These are phyloP conservation scores for Tetraodon nigroviridis DNA, from an alignment of 2,113 vertebrate genomes.

Conservation along the genomic window DNA sequence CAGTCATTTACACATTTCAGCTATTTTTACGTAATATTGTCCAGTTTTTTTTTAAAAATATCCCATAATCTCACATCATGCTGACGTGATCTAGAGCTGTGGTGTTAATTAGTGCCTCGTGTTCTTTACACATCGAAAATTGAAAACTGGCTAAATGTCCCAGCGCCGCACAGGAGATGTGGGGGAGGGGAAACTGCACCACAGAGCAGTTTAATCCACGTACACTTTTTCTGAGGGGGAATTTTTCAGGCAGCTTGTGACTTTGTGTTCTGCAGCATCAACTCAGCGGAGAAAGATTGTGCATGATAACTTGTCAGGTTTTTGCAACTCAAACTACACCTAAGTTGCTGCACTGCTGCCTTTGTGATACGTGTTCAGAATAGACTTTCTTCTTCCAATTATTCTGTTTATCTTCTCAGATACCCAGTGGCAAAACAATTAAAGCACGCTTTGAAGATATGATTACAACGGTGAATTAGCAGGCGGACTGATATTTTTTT, in stretches of 20 bases:
- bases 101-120: too few species aligned
- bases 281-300: slow-evolving; percentile 2
- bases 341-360: slow-evolving; percentile 22
- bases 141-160: too few species aligned
- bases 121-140: too few species aligned
- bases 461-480: slow-evolving; percentile 12
- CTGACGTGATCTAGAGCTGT: too few species aligned
- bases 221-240: too few species aligned
- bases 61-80: too few species aligned
- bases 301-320: slow-evolving; percentile 13
- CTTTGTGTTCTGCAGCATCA: not conserved
- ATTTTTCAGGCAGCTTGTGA: not conserved
- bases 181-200: too few species aligned
- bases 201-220: too few species aligned
- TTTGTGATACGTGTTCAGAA: slow-evolving; percentile 20
- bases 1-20: too few species aligned
- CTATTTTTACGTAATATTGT: too few species aligned
- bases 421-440: slow-evolving; percentile 12
- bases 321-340: slow-evolving; percentile 9
- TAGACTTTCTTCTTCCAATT: slow-evolving; percentile 5
- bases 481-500: slow-evolving; percentile 1
- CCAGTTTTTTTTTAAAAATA: too few species aligned
- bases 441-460: slow-evolving; percentile 13
- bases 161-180: too few species aligned
- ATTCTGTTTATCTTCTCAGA: slow-evolving; percentile 21